Conservation (phyloP, 2,888 invertebrate genomes). For the Embidobia sp. region DNA sequence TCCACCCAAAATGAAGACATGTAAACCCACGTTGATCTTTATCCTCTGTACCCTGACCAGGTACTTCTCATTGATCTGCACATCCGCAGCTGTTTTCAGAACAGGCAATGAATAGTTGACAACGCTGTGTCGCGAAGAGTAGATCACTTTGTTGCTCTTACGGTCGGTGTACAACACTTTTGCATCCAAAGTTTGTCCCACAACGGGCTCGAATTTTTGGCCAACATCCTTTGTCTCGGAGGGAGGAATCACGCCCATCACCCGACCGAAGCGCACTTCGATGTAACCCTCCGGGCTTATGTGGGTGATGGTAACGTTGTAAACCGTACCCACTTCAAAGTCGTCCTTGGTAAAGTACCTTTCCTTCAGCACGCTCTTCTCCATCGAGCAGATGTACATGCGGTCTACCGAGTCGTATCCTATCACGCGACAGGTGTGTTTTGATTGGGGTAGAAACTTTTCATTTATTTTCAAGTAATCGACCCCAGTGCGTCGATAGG, state of each 20-base stretch:
- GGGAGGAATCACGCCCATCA: constrained; percentile 71
- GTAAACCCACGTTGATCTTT: background rate
- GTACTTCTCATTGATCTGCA: constrained; percentile 82
- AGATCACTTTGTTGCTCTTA: constrained; percentile 82
- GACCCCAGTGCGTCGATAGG: constrained; percentile 73
- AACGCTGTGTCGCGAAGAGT: constrained; percentile 87
- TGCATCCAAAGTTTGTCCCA: constrained; percentile 84
- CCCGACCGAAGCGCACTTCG: constrained; percentile 70
- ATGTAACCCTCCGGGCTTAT: constrained; percentile 70
- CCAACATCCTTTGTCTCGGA: constrained; percentile 71
- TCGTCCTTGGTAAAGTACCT: constrained; percentile 82
- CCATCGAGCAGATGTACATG: constrained; percentile 87
- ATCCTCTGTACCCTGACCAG: background rate
- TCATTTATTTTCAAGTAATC: constrained; percentile 79
- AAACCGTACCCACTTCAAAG: constrained; percentile 71
- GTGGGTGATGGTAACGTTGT: constrained; percentile 70
- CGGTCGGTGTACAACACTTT: constrained; percentile 84
- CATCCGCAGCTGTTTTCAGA: constrained; percentile 83
- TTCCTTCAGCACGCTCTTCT: constrained; percentile 83
- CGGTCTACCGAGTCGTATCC: constrained; percentile 86
- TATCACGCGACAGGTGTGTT: constrained; percentile 83
- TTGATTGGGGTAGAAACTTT: constrained; percentile 82
- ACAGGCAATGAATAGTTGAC: constrained; percentile 83
- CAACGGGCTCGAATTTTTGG: constrained; percentile 76
- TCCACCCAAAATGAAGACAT: background rate